phyloP scores from a whole-genome alignment of 2,888 invertebrate genomes.

The Oasisia sp. region DNA sequence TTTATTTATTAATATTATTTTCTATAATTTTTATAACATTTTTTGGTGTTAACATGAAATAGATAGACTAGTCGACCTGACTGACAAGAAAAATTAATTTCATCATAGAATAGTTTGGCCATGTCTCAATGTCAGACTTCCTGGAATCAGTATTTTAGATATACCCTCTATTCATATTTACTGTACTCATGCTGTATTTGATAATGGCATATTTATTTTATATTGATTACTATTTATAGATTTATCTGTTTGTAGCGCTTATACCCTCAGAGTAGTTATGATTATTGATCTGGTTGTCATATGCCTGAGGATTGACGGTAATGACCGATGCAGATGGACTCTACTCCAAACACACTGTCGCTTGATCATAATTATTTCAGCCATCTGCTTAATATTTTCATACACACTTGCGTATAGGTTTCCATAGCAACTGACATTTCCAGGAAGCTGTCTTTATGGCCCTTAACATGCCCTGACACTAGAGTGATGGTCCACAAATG shows the following conservation, averaged over 20 bases:
- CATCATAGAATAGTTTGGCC: too few relatives aligned
- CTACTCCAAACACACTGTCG: neutral
- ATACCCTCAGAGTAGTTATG: neutral
- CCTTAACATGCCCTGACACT: neutral
- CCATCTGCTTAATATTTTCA: neutral
- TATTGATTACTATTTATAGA: neutral
- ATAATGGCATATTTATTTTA: neutral
- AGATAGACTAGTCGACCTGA: too few relatives aligned
- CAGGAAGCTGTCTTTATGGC: neutral
- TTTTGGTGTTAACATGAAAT: too few relatives aligned
- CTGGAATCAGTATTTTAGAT: too few relatives aligned
- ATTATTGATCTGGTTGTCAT: neutral
- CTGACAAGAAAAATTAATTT: too few relatives aligned
- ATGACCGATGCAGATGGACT: neutral
- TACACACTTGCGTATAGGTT: neutral
- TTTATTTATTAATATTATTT: too few relatives aligned
- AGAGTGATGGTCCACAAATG: neutral
- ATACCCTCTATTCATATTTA: too few relatives aligned
- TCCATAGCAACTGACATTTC: neutral
- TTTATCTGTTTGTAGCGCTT: neutral
- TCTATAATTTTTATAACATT: too few relatives aligned
- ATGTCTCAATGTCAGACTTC: too few relatives aligned
- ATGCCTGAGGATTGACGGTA: neutral
- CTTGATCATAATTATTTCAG: slow-evolving; percentile 4
- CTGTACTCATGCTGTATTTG: neutral